These are phyloP conservation scores for Piaya cayana DNA, from an alignment of 2,113 vertebrate species.

Conservation along the genomic window DNA sequence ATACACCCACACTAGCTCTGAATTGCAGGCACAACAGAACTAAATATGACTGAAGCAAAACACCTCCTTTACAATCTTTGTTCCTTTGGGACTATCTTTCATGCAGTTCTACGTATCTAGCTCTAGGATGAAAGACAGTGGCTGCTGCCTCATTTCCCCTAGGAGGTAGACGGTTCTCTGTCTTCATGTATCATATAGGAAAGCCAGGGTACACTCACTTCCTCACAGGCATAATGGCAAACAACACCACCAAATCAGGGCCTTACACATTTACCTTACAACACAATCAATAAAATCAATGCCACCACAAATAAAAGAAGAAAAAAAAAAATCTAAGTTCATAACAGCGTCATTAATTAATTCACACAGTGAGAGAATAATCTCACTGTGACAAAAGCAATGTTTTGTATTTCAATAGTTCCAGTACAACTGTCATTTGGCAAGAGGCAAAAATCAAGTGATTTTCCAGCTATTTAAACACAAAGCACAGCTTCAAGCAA, in stretches of 20 bases:
- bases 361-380: conserved; percentile 16
- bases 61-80: neutral
- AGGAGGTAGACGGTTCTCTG: neutral
- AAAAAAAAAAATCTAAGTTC: neutral
- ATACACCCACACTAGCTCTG: neutral
- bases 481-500: conserved; percentile 67
- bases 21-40: neutral
- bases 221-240: neutral
- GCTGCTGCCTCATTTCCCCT: neutral
- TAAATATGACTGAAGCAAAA: neutral
- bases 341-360: conserved; percentile 15
- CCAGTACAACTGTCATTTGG: conserved; percentile 54
- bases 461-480: conserved; percentile 74
- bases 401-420: conserved; percentile 21
- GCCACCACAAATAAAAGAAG: too few species aligned
- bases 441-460: conserved; percentile 59
- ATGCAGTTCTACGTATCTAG: neutral
- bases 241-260: neutral
- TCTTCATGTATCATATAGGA: neutral
- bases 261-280: neutral
- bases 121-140: neutral
- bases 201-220: neutral
- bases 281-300: neutral
- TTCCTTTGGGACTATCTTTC: neutral
- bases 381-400: conserved; percentile 10